Conservation (phyloP, 2,888 invertebrate species). For the Agonopterix heracliana region DNA sequence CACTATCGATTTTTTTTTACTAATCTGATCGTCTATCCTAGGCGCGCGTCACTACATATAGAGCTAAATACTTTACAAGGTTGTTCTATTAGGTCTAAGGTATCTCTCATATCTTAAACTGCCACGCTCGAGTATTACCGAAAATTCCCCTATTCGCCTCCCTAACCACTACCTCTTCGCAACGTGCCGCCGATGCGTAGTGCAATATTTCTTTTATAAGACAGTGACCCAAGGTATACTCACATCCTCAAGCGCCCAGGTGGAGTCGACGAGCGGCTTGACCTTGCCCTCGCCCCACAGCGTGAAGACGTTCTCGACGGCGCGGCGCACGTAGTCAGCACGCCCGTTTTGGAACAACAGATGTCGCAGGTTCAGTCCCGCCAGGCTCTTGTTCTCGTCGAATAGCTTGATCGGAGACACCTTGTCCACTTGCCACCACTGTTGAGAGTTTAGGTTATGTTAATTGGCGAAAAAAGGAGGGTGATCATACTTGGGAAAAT, state of each 20-base stretch:
- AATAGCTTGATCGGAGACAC: slow-evolving; percentile 91
- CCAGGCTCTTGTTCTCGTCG: slow-evolving; percentile 90
- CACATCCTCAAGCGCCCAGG: slow-evolving; percentile 92
- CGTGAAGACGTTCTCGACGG: slow-evolving; percentile 83
- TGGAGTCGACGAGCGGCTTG: slow-evolving; percentile 88
- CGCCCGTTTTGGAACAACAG: slow-evolving; percentile 87
- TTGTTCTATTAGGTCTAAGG: too few species aligned
- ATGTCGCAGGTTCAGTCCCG: slow-evolving; percentile 89
- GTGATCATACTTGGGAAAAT: too few species aligned
- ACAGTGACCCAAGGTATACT: slow-evolving; percentile 33
- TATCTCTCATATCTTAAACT: too few species aligned
- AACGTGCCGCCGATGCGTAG: too few species aligned
- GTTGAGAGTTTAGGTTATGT: slow-evolving; percentile 21
- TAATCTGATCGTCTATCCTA: too few species aligned
- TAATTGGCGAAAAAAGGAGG: neutral
- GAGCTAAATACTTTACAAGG: too few species aligned
- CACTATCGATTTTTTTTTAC: too few species aligned
- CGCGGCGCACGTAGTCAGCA: slow-evolving; percentile 81
- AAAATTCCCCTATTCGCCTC: too few species aligned
- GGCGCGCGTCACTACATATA: too few species aligned
- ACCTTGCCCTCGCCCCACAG: slow-evolving; percentile 88
- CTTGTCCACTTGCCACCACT: slow-evolving; percentile 97
- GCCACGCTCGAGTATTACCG: too few species aligned
- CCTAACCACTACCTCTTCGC: too few species aligned
- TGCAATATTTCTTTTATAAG: too few species aligned